Percentiles rank a stretch among this genome's conserved stretches.
Evolutionary conservation across 2,113 vertebrate genomes (phyloP).

Genomic region (Uria lomvia): DNA sequence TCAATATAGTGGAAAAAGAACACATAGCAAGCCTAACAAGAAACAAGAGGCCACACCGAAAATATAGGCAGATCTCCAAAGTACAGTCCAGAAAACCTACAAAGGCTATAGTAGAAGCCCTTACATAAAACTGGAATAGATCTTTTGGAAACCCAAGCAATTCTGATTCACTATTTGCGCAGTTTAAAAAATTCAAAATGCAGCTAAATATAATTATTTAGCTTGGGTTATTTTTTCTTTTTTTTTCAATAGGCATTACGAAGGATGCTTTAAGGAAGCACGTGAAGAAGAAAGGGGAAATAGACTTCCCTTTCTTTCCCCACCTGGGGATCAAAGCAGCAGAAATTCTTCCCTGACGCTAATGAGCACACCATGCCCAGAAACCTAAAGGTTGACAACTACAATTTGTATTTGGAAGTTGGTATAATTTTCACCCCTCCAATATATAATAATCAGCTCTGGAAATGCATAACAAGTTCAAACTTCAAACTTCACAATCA

Average conservation of each 20-base stretch:
- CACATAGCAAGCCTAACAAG: background rate
- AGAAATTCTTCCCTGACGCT: background rate
- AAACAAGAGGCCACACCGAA: background rate
- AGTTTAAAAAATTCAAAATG: background rate
- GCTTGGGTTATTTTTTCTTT: background rate
- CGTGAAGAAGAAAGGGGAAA: background rate
- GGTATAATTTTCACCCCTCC: background rate
- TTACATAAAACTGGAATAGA: background rate
- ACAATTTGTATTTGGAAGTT: background rate
- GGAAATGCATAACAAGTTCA: background rate
- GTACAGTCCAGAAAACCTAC: background rate
- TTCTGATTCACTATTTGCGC: background rate
- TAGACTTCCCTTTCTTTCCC: background rate
- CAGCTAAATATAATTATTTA: background rate
- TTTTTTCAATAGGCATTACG: background rate
- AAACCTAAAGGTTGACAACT: background rate
- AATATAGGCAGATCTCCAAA: background rate
- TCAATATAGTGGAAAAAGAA: background rate
- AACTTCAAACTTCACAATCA: background rate
- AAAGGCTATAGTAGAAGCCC: background rate
- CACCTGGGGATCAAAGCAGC: accelerated
- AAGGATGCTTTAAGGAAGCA: background rate
- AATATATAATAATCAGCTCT: background rate
- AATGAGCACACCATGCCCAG: background rate
- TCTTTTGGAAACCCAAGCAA: background rate